These are phyloP conservation scores for Helicoverpa assulta DNA, from an alignment of 2,888 invertebrate species.

Conservation along the genomic window DNA sequence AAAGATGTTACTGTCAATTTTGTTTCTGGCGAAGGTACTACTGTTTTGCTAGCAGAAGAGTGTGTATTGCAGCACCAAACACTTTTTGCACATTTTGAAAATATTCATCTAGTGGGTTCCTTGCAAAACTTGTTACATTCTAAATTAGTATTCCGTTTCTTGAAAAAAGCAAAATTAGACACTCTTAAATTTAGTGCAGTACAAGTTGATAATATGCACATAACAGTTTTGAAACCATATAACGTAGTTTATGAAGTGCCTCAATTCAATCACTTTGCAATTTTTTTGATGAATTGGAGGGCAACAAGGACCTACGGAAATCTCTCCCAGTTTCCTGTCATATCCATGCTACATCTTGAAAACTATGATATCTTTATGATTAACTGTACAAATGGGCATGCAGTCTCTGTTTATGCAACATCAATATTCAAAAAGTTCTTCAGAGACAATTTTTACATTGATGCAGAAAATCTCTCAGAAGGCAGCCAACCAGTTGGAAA, in stretches of 20 bases:
- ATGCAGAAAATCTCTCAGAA: constrained; percentile 53
- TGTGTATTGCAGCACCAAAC: constrained; percentile 69
- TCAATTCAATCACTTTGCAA: constrained; percentile 64
- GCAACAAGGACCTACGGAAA: constrained; percentile 44
- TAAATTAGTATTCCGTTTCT: constrained; percentile 64
- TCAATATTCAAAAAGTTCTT: constrained; percentile 72
- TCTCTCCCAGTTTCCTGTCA: constrained; percentile 58
- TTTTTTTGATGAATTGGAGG: constrained; percentile 70
- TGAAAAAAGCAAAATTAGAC: constrained; percentile 70
- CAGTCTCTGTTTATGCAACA: constrained; percentile 66
- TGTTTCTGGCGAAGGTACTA: constrained; percentile 64
- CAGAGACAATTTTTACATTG: constrained; percentile 67
- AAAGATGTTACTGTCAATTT: constrained; percentile 77
- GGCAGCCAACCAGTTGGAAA: constrained; percentile 65
- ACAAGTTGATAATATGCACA: constrained; percentile 57
- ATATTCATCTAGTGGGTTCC: constrained; percentile 79
- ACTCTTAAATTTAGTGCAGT: constrained; percentile 72
- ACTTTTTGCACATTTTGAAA: constrained; percentile 75
- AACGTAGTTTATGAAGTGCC: constrained; percentile 25
- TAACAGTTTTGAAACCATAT: constrained; percentile 4
- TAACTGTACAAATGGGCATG: constrained; percentile 52
- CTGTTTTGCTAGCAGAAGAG: constrained; percentile 49
- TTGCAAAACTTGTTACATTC: constrained; percentile 71
- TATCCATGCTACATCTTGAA: constrained; percentile 60
- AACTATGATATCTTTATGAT: constrained; percentile 74